These are phyloP conservation scores for Ips nitidus DNA, from an alignment of 1,140 invertebrate species.

Conservation along the genomic window DNA sequence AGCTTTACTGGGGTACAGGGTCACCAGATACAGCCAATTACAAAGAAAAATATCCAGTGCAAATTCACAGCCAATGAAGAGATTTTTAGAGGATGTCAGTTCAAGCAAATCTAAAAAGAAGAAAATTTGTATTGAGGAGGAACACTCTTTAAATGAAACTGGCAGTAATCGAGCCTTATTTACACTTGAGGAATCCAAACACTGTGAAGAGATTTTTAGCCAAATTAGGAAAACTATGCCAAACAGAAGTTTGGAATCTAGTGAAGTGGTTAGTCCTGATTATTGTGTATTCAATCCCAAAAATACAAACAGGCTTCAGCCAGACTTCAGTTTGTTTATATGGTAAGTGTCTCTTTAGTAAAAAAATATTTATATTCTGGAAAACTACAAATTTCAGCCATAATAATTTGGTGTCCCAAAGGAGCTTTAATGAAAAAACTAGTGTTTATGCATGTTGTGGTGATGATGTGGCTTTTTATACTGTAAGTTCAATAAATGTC, in stretches of 20 bases:
- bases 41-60: slow-evolving; percentile 6
- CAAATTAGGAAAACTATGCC: slow-evolving; percentile 27
- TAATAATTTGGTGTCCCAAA: not conserved
- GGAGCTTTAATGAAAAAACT: not conserved
- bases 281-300: slow-evolving; percentile 38
- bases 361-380: not conserved
- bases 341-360: slow-evolving; percentile 29
- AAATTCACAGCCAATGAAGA: slow-evolving; percentile 10
- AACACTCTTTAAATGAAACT: not conserved
- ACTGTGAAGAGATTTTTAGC: slow-evolving; percentile 28
- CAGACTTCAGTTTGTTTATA: slow-evolving; percentile 37
- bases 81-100: not conserved
- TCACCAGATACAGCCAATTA: slow-evolving; percentile 31
- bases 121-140: not conserved
- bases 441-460: slow-evolving; percentile 31
- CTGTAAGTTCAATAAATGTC: slow-evolving; percentile 23
- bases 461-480: slow-evolving; percentile 39
- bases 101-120: slow-evolving; percentile 1
- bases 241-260: not conserved
- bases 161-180: not conserved
- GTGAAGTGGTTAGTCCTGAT: slow-evolving; percentile 23
- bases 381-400: slow-evolving; percentile 8
- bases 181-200: slow-evolving; percentile 4
- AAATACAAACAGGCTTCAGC: slow-evolving; percentile 23
- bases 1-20: slow-evolving; percentile 40